Evolutionary conservation across 2,113 vertebrate species (phyloP), one percentile per base, ranked within the genome.

Genomic region (Columbina picui): DNA sequence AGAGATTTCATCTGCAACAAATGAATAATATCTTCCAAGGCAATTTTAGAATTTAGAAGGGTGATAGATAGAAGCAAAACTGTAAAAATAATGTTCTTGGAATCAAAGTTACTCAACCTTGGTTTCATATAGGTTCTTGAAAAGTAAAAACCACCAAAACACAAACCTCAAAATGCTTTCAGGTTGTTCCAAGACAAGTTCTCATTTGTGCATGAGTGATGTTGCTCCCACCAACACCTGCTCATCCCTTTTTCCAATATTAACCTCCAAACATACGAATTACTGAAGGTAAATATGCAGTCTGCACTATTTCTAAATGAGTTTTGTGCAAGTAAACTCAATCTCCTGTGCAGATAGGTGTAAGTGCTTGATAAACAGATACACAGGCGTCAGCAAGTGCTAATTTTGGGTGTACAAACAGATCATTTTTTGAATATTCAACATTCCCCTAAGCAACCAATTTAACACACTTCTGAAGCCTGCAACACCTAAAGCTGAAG

Each of bases 121-220:
- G 15, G 26, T 63, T 78, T 92, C 43, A 22, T n/a, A 27, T 0
- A 12, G 12, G 4, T 47, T 8, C 0, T 0, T 25, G 36, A 60
- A 84, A 69, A 74, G 12, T 22, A 87, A 93, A 91, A 25, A 43
- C 10, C 14, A 79, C 9, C 10, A 55, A 78, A 88, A 78, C 10
- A 6, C 7, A 22, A 75, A 49, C 12, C 21, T 84, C 65, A 56
- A 23, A 87, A 34, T 0, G 0, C 19, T 76, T 68, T 56, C 64
- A 94, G 18, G 22, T 16, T 43, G 29, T 45, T 84, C 29, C 26
- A 84, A 86, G 21, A 10, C 5, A 60, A 60, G 30, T 7, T 80
- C 12, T 90, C 30, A 36, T 63, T 81, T 64, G 25, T 50, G 20
- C 26, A 12, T 7, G 22, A 55, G 20, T 32, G 27, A 3, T 18